Conservation (phyloP, 2,888 invertebrate species). For the Melolontha melolontha region DNA sequence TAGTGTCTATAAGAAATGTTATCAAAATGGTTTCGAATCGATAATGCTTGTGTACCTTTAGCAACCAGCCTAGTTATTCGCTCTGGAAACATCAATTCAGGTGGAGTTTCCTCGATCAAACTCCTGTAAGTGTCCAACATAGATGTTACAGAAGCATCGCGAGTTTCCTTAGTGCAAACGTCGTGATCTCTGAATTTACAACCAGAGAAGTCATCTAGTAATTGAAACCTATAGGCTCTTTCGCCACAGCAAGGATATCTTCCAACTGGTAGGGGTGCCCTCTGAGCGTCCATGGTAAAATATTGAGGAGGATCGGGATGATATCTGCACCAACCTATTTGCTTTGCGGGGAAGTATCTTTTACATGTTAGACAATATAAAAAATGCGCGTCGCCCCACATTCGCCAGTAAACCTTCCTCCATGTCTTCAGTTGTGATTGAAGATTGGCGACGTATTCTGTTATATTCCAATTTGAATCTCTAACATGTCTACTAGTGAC, state of each 20-base stretch:
- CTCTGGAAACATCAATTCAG: slow-evolving; percentile 77
- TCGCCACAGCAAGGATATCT: slow-evolving; percentile 89
- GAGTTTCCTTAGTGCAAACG: slow-evolving; percentile 73
- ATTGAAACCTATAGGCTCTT: slow-evolving; percentile 84
- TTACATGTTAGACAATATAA: slow-evolving; percentile 85
- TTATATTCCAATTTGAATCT: slow-evolving; percentile 60
- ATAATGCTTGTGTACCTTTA: slow-evolving; percentile 64
- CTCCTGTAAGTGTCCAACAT: slow-evolving; percentile 71
- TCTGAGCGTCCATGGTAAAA: slow-evolving; percentile 75
- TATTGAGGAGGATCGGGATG: slow-evolving; percentile 85
- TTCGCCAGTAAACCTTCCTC: slow-evolving; percentile 88
- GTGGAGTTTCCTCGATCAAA: slow-evolving; percentile 74
- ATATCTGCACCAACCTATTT: slow-evolving; percentile 85
- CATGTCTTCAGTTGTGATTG: slow-evolving; percentile 76
- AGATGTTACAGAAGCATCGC: slow-evolving; percentile 75
- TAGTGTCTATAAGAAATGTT: slow-evolving; percentile 39
- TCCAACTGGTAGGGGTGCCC: slow-evolving; percentile 78
- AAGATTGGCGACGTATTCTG: slow-evolving; percentile 45
- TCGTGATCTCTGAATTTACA: slow-evolving; percentile 81
- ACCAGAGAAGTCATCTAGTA: slow-evolving; percentile 73
- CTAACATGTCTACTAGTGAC: slow-evolving; percentile 78
- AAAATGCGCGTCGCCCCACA: slow-evolving; percentile 94
- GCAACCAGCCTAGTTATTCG: slow-evolving; percentile 75
- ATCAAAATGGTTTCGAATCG: not conserved
- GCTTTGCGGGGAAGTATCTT: slow-evolving; percentile 79